Evolutionary conservation across 2,797 vertebrate species (phyloP).

Genomic region (Sebastes flavidus): DNA sequence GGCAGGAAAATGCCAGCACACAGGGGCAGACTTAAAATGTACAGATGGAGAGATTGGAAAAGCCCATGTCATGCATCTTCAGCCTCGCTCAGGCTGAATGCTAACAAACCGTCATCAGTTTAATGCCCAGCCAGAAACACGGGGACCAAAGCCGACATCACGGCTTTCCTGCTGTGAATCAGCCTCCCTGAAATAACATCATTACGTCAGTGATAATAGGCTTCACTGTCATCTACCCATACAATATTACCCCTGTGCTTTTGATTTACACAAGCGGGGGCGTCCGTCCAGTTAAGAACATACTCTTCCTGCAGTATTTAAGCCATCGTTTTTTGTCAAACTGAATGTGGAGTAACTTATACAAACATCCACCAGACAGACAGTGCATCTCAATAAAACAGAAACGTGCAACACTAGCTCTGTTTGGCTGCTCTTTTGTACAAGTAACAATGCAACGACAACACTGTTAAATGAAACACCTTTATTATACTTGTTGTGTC

Average conservation of each 20-base stretch:
- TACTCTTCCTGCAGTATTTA: not conserved
- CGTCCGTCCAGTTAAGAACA: not conserved
- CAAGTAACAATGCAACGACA: not conserved
- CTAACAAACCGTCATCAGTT: constrained; percentile 26
- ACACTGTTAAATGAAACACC: not conserved
- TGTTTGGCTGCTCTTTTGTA: not conserved
- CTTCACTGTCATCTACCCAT: constrained; percentile 29
- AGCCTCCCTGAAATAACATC: constrained; percentile 55
- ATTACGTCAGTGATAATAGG: constrained; percentile 58
- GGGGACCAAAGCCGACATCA: constrained; percentile 30
- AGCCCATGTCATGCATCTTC: constrained; percentile 8
- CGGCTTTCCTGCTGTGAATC: constrained; percentile 51
- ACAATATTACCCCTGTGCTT: constrained; percentile 17
- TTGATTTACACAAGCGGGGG: constrained; percentile 18
- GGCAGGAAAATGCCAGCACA: constrained; percentile 37
- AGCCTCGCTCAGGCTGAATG: constrained; percentile 7
- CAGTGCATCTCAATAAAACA: not conserved
- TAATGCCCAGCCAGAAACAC: constrained; percentile 19
- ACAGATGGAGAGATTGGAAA: constrained; percentile 45
- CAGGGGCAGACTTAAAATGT: constrained; percentile 23
- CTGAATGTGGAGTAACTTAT: not conserved
- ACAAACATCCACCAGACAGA: not conserved
- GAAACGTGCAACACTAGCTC: not conserved
- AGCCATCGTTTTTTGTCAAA: constrained; percentile 4
- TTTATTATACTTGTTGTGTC: not conserved